Evolutionary conservation across 2,113 vertebrate species (phyloP), one percentile per base, ranked within the genome.

Genomic region (Lontra canadensis): DNA sequence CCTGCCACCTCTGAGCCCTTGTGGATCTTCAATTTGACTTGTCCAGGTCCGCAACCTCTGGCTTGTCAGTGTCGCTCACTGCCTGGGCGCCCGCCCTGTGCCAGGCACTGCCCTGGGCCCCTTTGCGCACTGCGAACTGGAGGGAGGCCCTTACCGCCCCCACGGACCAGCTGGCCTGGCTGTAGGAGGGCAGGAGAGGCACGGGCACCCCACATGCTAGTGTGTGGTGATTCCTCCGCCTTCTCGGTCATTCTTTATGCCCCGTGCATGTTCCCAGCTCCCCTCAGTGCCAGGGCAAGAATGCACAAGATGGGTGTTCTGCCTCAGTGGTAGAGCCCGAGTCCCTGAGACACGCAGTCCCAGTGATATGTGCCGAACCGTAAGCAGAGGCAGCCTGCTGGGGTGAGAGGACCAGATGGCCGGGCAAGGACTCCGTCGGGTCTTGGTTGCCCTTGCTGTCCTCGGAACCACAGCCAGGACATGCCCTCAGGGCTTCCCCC

Each of bases 61-160:
- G 57, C 36, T 39, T 2, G 0, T 49, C n/a, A 2, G 13, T 6
- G 6, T 39, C 4, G 0, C 1, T 81, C 14, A 3, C 49, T 63
- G 36, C 4, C 9, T 67, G 42, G 63, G 65, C 1, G 23, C 42
- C 88, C 42, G 6, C 15, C 79, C 36, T 12, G 83, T 42, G 55
- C 34, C 31, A 0, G 92, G 21, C 39, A 2, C 49, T 44, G 39
- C 69, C 7, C 81, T 52, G n/a, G 13, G 2, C 20, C 14, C 73
- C 55, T 10, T 52, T 17, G 39, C 26, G 36, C 23, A 14, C 39
- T 34, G 2, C 6, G 17, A 17, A 15, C 20, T 0, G 14, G 49
- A 65, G 55, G 25, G 78, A 0, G 36, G 6, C 55, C 1, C 1
- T 57, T 63, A 4, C 21, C 23, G 79, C 25, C 67, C 18, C 4